These are phyloP conservation scores for Parnassius smintheus DNA, from an alignment of 2,888 invertebrate species.

Conservation along the genomic window DNA sequence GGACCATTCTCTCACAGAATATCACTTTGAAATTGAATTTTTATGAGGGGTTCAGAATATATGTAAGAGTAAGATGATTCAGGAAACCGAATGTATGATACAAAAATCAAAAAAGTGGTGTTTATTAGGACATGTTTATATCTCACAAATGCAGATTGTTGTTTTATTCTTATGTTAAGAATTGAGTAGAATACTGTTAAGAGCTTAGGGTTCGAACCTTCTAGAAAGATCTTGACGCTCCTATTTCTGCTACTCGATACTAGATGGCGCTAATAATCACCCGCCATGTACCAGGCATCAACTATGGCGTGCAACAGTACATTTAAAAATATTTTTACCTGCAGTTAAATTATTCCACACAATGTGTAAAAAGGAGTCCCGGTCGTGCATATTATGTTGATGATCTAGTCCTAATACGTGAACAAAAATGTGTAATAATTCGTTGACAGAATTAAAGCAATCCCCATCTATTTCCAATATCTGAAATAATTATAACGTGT, in stretches of 20 bases:
- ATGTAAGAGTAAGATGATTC: too few relatives aligned
- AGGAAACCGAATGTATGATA: too few relatives aligned
- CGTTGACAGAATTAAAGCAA: slow-evolving; percentile 72
- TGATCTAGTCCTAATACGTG: slow-evolving; percentile 70
- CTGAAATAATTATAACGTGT: slow-evolving; percentile 37
- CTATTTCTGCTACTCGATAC: too few relatives aligned
- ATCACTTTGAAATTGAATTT: too few relatives aligned
- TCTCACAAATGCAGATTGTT: neutral
- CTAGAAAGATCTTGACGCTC: too few relatives aligned
- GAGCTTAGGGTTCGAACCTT: too few relatives aligned
- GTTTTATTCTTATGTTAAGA: neutral
- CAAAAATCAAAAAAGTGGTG: too few relatives aligned
- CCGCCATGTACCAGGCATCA: neutral
- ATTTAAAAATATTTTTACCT: slow-evolving; percentile 40
- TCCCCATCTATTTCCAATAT: slow-evolving; percentile 52
- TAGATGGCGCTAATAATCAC: too few relatives aligned
- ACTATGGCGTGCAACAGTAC: neutral
- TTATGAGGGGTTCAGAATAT: too few relatives aligned
- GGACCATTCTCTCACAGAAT: too few relatives aligned
- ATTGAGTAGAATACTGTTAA: neutral
- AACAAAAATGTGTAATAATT: slow-evolving; percentile 65
- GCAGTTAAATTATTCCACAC: slow-evolving; percentile 60
- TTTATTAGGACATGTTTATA: too few relatives aligned
- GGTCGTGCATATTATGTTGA: slow-evolving; percentile 70
- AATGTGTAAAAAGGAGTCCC: slow-evolving; percentile 62